Base-by-base conservation (phyloP, 2,888 invertebrate genomes). In the Psylliodes chrysocephalus region DNA sequence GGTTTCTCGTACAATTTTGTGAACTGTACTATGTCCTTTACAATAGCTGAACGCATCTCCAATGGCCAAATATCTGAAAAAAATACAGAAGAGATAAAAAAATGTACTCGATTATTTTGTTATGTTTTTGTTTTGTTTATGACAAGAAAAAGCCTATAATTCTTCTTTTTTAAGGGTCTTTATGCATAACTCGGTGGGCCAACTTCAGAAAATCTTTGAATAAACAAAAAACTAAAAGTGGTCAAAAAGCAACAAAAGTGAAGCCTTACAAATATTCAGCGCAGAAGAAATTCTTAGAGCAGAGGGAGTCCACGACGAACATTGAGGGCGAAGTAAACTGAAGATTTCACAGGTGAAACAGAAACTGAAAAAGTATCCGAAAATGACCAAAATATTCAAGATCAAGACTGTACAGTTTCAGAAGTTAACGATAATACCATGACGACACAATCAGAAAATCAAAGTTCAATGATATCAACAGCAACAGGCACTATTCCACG, bases 1-100 rank as follows among this genome's bases (percentile, higher is more conserved):
- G 3, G 15, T 15, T 28, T 51, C 30, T n/a, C 15, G 7, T 15
- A 51, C 51, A 51, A 51, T 51, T 14, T 51, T n/a, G 14, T 51
- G n/a, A 8, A 28, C 51, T 14, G 51, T 51, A 33, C 14, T 14
- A 51, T 51, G 28, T 51, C 33, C 51, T 30, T 30, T 14, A 8
- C 30, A 14, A 33, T 51, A 51, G 14, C 15, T 44, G 8, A 15
- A 15, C 14, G 44, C 14, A 15, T 44, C 44, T 22, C 15, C 44
- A 17, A 15, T 18, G 15, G 25, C 25, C 25, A 25, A 25, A 25
- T 25, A 25, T 25, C 25, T 25, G 25, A 25, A 25, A 25, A 25
- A 25, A 25, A 25, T 25, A 25, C 25, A 5, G 25, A 5, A 25
- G 25, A 25, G 7, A 25, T 25, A 25, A 25, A 25, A 25, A 25